Base-by-base conservation (phyloP, 2,888 invertebrate species). In the Tenodera sinensis region DNA sequence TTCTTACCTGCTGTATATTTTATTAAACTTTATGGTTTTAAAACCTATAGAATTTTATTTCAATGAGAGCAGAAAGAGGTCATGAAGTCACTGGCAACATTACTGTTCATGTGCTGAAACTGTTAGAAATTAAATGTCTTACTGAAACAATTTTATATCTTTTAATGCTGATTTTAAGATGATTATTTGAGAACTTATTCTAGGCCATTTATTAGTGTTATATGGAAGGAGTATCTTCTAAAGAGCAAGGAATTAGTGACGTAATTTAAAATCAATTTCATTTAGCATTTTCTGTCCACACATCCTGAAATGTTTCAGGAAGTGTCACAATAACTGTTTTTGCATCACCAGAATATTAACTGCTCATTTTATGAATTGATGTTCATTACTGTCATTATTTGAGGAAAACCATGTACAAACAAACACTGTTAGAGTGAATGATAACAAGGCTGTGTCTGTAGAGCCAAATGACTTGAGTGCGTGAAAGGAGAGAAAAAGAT, bases 361-460 rank as follows among this genome's bases (percentile, higher is more conserved):
- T 84, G 84, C 84, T 84, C 84, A 30, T 82, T 28, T 87, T 87
- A 34, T 88, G 30, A 88, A 88, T 88, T 83, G 47, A 83, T 88
- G 88, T 83, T 27, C 82, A 82, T n/a, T 87, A 30, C 81, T 28
- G 88, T 83, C 82, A 82, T 27, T 87, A 30, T 87, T 28, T 81
- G 34, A 87, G 20, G 34, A 71, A 85, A 85, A 54, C 3, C n/a
- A n/a, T 88, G 83, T 86, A 88, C 47, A 88, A 88, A 88, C 42
- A 88, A 83, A 15, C 28, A 27, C 28, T 30, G 34, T 25, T 84
- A 27, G 34, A 30, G 84, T 28, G 88, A 47, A 87, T 83, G 54
- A 88, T 47, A 27, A 83, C 14, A 88, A 82, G 85, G 85, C 89
- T 89, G 89, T 89, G 89, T 89, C 85, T 42, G 83, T 82, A 25